These are phyloP conservation scores for Pardosa pseudoannulata DNA, from an alignment of 2,888 invertebrate genomes.

Conservation along the genomic window DNA sequence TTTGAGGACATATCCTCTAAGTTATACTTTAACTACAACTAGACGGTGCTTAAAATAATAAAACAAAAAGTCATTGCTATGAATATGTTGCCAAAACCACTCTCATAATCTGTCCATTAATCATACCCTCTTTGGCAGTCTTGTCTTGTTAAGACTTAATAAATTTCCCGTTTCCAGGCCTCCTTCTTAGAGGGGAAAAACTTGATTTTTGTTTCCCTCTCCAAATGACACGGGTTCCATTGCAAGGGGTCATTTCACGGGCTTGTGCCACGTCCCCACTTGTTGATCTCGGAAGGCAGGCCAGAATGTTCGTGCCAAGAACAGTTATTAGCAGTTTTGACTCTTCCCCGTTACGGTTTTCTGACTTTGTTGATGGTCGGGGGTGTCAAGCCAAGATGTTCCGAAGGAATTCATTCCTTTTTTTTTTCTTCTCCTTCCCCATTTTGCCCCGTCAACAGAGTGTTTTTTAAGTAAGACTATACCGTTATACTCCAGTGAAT, in stretches of 20 bases:
- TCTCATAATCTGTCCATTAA: not conserved
- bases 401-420: not conserved
- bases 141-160: slow-evolving; percentile 13
- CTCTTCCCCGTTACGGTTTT: not conserved
- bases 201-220: not conserved
- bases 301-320: not conserved
- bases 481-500: not conserved
- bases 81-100: too few species aligned
- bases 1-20: too few species aligned
- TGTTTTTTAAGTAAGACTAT: not conserved
- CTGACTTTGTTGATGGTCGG: not conserved
- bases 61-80: too few species aligned
- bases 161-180: not conserved
- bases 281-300: not conserved
- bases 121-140: not conserved
- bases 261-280: not conserved
- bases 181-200: not conserved
- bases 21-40: too few species aligned
- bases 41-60: too few species aligned
- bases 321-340: not conserved
- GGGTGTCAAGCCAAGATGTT: not conserved
- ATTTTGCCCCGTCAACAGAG: not conserved
- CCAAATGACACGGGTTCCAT: not conserved
- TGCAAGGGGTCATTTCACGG: not conserved
- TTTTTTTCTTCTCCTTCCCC: not conserved